Conservation (phyloP, 2,797 vertebrate genomes). For the Pseudocheirus occidentalis region DNA sequence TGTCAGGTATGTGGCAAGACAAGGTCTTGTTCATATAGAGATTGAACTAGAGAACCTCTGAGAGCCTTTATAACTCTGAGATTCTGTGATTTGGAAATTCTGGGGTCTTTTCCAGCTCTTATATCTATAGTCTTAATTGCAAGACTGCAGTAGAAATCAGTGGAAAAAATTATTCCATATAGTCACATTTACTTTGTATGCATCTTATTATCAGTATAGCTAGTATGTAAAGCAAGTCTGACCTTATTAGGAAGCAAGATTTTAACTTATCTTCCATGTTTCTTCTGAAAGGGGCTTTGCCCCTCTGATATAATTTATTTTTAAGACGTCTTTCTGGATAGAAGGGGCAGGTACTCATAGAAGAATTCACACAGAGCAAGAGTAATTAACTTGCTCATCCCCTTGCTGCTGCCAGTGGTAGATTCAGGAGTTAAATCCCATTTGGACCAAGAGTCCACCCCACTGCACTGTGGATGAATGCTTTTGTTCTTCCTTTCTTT, state of each 20-base stretch:
- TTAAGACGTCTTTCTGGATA: background rate
- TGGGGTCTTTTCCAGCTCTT: background rate
- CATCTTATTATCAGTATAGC: background rate
- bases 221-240: background rate
- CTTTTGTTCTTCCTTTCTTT: background rate
- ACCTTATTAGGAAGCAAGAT: background rate
- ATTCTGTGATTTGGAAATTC: background rate
- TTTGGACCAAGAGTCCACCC: background rate
- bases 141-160: background rate
- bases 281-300: background rate
- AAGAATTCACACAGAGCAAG: background rate
- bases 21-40: background rate
- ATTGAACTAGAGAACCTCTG: background rate
- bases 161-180: background rate
- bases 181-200: background rate
- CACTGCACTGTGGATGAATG: background rate
- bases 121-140: background rate
- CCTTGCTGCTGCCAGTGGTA: background rate
- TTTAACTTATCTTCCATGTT: background rate
- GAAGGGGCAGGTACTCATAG: background rate
- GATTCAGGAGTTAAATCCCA: constrained; percentile 27
- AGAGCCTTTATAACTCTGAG: background rate
- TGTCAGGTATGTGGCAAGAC: too few relatives aligned
- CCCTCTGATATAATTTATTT: background rate
- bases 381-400: background rate